Conservation (phyloP, 2,888 invertebrate species). For the Nymphalis urticae region DNA sequence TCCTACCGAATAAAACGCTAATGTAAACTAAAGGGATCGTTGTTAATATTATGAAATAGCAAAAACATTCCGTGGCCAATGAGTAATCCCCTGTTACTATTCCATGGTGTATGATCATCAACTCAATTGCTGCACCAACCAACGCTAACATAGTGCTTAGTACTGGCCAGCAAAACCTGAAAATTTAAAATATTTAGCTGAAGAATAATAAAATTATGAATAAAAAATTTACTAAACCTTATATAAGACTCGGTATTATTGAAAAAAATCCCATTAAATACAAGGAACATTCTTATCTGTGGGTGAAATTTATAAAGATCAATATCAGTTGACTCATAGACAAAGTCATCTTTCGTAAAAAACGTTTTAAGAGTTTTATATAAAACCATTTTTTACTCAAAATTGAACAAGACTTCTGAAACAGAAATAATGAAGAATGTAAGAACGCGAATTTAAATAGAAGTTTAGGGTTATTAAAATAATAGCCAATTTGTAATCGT, state of each 20-base stretch:
- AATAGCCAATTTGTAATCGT: neutral
- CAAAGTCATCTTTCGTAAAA: slow-evolving; percentile 49
- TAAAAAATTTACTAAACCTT: slow-evolving; percentile 47
- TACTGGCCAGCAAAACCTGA: slow-evolving; percentile 55
- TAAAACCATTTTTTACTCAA: slow-evolving; percentile 17
- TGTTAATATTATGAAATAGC: slow-evolving; percentile 54
- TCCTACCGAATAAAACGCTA: slow-evolving; percentile 46
- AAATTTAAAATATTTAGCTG: slow-evolving; percentile 21
- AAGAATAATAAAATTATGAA: neutral
- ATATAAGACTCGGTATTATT: slow-evolving; percentile 49
- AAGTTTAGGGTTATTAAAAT: neutral
- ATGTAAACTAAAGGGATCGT: slow-evolving; percentile 48
- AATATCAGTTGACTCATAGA: slow-evolving; percentile 50
- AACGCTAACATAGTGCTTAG: slow-evolving; percentile 42
- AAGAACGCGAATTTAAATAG: neutral
- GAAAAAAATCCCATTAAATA: slow-evolving; percentile 58
- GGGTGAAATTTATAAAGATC: slow-evolving; percentile 59
- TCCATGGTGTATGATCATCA: slow-evolving; percentile 49
- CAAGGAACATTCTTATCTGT: slow-evolving; percentile 52
- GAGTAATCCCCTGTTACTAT: slow-evolving; percentile 50
- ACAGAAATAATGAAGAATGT: neutral
- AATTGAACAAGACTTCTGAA: neutral
- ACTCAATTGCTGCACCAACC: slow-evolving; percentile 44
- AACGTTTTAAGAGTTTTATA: slow-evolving; percentile 43
- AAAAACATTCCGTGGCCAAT: slow-evolving; percentile 60